A percentile compares a stretch with the other conserved stretches of the same genome.
phyloP scores from a whole-genome alignment of 2,888 invertebrate genomes.

The Ganaspis brasiliensis region DNA sequence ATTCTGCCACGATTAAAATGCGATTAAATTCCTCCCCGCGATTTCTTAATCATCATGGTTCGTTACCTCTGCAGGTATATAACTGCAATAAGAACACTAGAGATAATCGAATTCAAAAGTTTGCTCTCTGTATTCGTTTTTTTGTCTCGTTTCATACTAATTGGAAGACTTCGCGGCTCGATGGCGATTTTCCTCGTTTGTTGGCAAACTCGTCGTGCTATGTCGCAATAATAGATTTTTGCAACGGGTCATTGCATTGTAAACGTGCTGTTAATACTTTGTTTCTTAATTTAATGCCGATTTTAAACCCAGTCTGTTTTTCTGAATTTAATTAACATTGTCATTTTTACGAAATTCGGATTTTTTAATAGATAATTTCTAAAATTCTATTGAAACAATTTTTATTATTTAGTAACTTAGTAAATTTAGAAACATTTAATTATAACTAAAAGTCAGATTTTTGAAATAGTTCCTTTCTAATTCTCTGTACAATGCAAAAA shows the following conservation, averaged over 20 bases:
- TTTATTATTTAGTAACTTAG: too few relatives aligned
- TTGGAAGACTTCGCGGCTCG: slow-evolving; percentile 42
- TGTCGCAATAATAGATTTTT: slow-evolving; percentile 40
- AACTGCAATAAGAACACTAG: slow-evolving; percentile 27
- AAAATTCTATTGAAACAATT: not conserved
- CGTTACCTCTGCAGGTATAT: slow-evolving; percentile 38
- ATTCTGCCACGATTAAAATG: slow-evolving; percentile 27
- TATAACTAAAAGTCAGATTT: too few relatives aligned
- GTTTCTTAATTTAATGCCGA: not conserved
- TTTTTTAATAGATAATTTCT: not conserved
- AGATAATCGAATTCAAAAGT: slow-evolving; percentile 41
- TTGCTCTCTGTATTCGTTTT: slow-evolving; percentile 24
- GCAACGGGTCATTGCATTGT: slow-evolving; percentile 39
- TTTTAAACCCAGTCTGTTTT: slow-evolving; percentile 28
- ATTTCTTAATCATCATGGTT: slow-evolving; percentile 43
- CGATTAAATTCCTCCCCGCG: slow-evolving; percentile 17
- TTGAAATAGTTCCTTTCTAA: too few relatives aligned
- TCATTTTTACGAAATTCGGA: not conserved
- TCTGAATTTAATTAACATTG: slow-evolving; percentile 22
- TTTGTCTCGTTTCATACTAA: slow-evolving; percentile 27
- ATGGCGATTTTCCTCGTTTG: slow-evolving; percentile 35
- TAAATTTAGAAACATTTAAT: too few relatives aligned
- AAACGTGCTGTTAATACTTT: slow-evolving; percentile 27
- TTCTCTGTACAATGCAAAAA: too few relatives aligned
- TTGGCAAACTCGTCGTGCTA: not conserved